phyloP scores from a whole-genome alignment of 2,113 vertebrate genomes.

The Ramphastos sulfuratus region DNA sequence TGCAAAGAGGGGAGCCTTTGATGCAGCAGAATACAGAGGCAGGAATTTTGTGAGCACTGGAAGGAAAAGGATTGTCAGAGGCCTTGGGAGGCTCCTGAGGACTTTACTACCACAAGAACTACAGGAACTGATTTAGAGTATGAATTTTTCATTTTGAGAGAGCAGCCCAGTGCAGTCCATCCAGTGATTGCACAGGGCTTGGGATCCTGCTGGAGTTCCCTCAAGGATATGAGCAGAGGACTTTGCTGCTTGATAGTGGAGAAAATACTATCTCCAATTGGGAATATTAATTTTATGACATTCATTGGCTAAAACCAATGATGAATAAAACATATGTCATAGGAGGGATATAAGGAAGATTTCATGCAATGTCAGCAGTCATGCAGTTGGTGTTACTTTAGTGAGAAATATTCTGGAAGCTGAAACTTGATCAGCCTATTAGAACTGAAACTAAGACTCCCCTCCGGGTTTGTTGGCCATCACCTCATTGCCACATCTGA shows the following conservation, averaged over 20 bases:
- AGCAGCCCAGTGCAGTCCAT: fast-evolving
- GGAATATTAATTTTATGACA: not conserved
- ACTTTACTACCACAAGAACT: not conserved
- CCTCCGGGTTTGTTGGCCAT: not conserved
- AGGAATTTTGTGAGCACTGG: not conserved
- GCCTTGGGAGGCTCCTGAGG: not conserved
- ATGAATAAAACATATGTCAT: not conserved
- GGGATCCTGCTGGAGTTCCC: not conserved
- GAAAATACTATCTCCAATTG: not conserved
- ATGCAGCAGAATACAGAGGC: not conserved
- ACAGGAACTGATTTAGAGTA: not conserved
- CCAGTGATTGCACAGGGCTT: not conserved
- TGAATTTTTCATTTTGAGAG: not conserved
- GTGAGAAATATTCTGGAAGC: not conserved
- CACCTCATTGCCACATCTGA: not conserved
- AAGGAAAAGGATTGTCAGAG: not conserved
- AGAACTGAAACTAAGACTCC: not conserved
- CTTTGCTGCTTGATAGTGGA: not conserved
- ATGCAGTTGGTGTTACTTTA: not conserved
- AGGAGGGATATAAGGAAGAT: not conserved
- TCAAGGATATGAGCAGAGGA: not conserved
- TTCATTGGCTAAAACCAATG: not conserved
- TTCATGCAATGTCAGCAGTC: not conserved
- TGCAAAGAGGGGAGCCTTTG: not conserved
- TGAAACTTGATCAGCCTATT: not conserved